Base-by-base conservation (phyloP, 2,888 invertebrate species). In the Aproaerema taeniolella region DNA sequence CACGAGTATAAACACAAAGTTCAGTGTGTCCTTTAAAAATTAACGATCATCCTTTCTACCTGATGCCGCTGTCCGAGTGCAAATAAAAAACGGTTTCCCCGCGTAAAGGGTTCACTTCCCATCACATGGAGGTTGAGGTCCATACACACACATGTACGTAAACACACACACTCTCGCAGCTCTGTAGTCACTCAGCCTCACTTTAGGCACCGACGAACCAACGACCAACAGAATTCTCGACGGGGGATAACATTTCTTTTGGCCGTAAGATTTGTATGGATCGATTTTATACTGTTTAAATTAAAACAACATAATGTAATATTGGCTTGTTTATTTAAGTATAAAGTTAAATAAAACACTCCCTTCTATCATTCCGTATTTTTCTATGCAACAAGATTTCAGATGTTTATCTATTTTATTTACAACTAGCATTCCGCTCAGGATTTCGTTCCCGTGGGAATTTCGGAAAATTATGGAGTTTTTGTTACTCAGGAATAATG, bases 81-180 rank as follows among this genome's bases (percentile, higher is more conserved):
- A 85, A 82, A 85, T 86, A 87, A 82, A 86, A 87, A 88, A 87
- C 77, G 71, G 81, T 81, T 80, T 81, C 82, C 70, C 77, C 68
- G 69, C 80, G 74, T 80, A 86, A 87, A 87, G 88, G 88, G 88
- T 88, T 88, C 80, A 88, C 86, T 88, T 88, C 88, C 88, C 87
- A 88, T 86, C 79, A 73, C 74, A 71, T 66, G 70, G 69, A 76
- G 72, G 71, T 73, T 77, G 74, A 69, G 73, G 67, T 64, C 69
- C 33, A 39, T 32, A 26, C 41, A 12, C 39, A 31, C 54, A 53
- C 64, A 56, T 50, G 52, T 51, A 46, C 39, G 31, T 38, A 55
- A 62, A 52, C 58, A 64, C 58, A 61, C 31, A 31, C 26, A 28
- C 41, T 17, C 28, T n/a, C 26, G 35, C 26, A 8, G 24, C 24